Evolutionary conservation across 2,797 vertebrate genomes (phyloP), one percentile per base, ranked within the genome.

Genomic region (Enteromius anoplus): DNA sequence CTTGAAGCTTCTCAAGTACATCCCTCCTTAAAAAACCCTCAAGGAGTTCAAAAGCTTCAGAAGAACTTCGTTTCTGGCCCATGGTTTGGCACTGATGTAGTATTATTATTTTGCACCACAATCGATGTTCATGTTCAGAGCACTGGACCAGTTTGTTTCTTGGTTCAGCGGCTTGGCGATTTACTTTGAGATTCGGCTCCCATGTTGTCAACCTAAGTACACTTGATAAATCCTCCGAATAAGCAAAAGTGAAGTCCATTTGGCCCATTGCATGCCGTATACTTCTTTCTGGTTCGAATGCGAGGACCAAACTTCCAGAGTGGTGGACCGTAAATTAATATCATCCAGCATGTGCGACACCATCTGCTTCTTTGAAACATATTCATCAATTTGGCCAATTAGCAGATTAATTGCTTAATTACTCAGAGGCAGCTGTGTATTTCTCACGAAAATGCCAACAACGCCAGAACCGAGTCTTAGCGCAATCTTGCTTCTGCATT

Each of bases 401-500:
- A 85, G 80, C 78, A 85, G 87, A 88, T 83, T 79, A 84, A 86
- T 84, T 82, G 65, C 85, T 86, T 86, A 70, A 86, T 88, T 86
- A 88, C 81, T 26, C n/a, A 0, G 23, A 75, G 75, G 70, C 87
- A 88, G 81, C 78, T 88, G 85, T 85, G 84, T 72, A 81, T 79
- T 82, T 75, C 68, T 85, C 66, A 42, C 23, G 15, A 17, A 72
- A 78, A 53, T 73, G 80, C 71, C 66, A 49, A 65, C 75, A 78
- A 47, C 37, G 15, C 32, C 71, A 45, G 26, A 86, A 75, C 21
- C 2, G 47, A 77, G 72, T 47, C 45, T 37, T 65, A 23, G 19
- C 23, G 58, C 23, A 72, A 26, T 21, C 8, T 34, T 53, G 21
- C 51, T 78, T 58, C 32, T 55, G 15, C 68, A 34, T 4, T 19